These are phyloP conservation scores for Eristalis arbustorum DNA, from an alignment of 2,888 invertebrate species.

Conservation along the genomic window DNA sequence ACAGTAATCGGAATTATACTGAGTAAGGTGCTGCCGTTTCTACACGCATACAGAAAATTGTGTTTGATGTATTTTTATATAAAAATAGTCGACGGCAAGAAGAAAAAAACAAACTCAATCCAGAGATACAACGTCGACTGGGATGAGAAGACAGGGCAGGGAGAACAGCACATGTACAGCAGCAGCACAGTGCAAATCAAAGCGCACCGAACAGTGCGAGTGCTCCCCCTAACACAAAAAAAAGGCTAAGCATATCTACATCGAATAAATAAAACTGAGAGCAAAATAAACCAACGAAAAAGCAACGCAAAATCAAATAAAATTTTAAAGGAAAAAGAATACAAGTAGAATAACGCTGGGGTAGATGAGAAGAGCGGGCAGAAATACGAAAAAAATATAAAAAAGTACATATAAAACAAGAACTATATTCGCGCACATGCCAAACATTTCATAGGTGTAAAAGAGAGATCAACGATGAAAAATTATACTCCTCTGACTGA, in stretches of 20 bases:
- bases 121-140: conserved; percentile 10
- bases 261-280: conserved; percentile 54
- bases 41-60: conserved; percentile 18
- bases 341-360: conserved; percentile 35
- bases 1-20: conserved; percentile 5
- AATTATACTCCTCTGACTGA: conserved; percentile 12
- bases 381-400: not conserved
- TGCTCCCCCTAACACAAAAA: conserved; percentile 36
- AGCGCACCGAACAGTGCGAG: conserved; percentile 37
- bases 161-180: not conserved
- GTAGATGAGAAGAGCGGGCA: not conserved
- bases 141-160: conserved; percentile 1
- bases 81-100: conserved; percentile 49
- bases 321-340: conserved; percentile 22
- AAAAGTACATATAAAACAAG: conserved; percentile 15
- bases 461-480: conserved; percentile 48
- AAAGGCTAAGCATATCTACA: conserved; percentile 17
- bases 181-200: conserved; percentile 52
- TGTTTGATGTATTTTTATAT: conserved; percentile 6
- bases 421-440: conserved; percentile 54
- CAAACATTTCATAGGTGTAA: conserved; percentile 40
- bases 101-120: not conserved
- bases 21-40: conserved; percentile 17
- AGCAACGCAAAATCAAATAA: conserved; percentile 43
- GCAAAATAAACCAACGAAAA: conserved; percentile 52